Evolutionary conservation across 1,140 invertebrate species (phyloP).

Genomic region (Pentalonia nigronervosa): DNA sequence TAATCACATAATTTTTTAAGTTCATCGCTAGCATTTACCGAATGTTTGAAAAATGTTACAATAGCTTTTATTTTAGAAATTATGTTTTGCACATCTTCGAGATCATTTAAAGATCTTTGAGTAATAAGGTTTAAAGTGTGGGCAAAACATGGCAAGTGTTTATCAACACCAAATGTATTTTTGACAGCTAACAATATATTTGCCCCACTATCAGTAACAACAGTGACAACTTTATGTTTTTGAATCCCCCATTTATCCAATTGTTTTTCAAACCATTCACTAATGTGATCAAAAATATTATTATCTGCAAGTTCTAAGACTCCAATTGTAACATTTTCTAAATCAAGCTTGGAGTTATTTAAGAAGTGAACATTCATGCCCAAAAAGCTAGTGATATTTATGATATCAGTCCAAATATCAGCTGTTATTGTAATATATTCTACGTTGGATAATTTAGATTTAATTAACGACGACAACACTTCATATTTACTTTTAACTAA

Average conservation of each 20-base stretch:
- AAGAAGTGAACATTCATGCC: neutral
- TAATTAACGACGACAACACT: neutral
- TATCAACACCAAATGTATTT: neutral
- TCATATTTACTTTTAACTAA: neutral
- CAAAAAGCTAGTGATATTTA: neutral
- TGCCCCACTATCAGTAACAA: neutral
- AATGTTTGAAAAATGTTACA: too few species aligned
- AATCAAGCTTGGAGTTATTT: neutral
- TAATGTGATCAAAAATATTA: neutral
- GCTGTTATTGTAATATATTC: neutral
- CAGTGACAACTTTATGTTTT: neutral
- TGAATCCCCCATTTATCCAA: neutral
- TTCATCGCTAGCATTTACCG: too few species aligned
- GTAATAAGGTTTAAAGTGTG: neutral
- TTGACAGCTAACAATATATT: neutral
- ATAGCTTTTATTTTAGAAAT: too few species aligned
- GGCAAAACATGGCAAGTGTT: slow-evolving; percentile 14
- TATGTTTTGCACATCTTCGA: neutral
- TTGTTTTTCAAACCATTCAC: slow-evolving; percentile 3
- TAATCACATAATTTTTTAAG: too few species aligned
- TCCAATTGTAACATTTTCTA: neutral
- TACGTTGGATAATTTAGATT: neutral
- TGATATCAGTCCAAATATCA: neutral
- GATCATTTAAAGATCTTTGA: neutral
- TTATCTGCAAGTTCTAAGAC: neutral